Percentiles rank a stretch among this genome's conserved stretches.
Conservation (phyloP, 2,113 vertebrate species). For the Felis catus region F.catus_Fca126_mat1.0 CM031420.1:28279001-28279500, state of each 20-base stretch:
- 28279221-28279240: not conserved
- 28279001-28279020: conserved; percentile 14
- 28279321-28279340: not conserved
- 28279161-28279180: not conserved
- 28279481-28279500: not conserved
- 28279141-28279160: not conserved
- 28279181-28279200: not conserved
- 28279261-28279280: not conserved
- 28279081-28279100: not conserved
- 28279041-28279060: conserved; percentile 19
- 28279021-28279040: not conserved
- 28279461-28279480: not conserved
- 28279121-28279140: not conserved
- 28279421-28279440: not conserved
- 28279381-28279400: not conserved
- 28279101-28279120: not conserved
- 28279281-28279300: not conserved
- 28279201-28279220: not conserved
- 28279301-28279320: not conserved
- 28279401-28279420: not conserved
- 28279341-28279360: conserved; percentile 15
- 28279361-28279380: not conserved
- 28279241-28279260: not conserved
- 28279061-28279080: conserved; percentile 2
- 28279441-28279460: not conserved